Base-by-base conservation (phyloP, 2,888 invertebrate species). In the Drosophila nigritarsus region DNA sequence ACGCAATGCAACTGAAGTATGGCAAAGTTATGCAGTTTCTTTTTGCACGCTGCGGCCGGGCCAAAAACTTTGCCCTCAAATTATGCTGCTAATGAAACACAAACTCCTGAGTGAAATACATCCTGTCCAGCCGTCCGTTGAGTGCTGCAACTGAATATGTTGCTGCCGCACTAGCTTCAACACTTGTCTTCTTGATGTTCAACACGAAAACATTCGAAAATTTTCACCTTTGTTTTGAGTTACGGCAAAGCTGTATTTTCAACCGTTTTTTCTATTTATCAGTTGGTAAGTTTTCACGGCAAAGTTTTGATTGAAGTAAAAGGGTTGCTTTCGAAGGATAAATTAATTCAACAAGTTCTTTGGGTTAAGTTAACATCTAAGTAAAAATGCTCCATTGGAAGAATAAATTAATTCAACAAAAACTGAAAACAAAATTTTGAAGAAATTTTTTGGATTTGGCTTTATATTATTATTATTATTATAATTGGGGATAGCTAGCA, bases 1-100 rank as follows among this genome's bases (percentile, higher is more conserved):
- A 86, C 85, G 85, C 85, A 86, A 89, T 90, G 85, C 87, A 86
- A 87, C 85, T 90, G 87, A 86, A 86, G 90, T 88, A 90, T 80
- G 69, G 71, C 68, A 80, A 86, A 90, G 81, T 85, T 90, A 83
- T 90, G 89, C 89, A 80, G 74, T 77, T 80, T 74, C 73, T 61
- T 51, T 58, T 63, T 48, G 20, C 32, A 29, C 29, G 30, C 40
- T 76, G 82, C 78, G 71, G 80, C 80, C 76, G 69, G 63, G 53
- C 55, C 51, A 75, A 84, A 87, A 56, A 56, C 67, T 84, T 78
- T 78, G 70, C 65, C 62, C 80, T 73, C 76, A 71, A 85, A 85
- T 88, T 86, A 90, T 88, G 69, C 86, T 85, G 86, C 82, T 89
- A 90, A 89, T 89, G 79, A 72, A 87, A 84, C 75, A 82, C 75